phyloP scores from a whole-genome alignment of 2,113 vertebrate genomes.

The Pedionomus torquatus region DNA sequence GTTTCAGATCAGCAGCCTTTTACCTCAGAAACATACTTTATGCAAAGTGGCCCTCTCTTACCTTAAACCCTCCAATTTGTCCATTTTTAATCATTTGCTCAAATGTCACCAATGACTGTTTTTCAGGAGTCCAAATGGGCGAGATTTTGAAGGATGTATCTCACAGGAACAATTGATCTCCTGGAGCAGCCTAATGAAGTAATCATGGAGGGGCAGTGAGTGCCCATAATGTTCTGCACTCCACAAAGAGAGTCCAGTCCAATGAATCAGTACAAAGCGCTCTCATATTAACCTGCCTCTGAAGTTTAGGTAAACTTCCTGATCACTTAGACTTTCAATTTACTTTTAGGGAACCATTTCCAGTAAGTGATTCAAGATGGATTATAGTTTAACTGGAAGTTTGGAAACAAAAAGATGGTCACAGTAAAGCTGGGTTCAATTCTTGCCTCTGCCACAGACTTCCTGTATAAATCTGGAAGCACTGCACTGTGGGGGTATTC shows the following conservation, averaged over 20 bases:
- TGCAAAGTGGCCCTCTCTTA: neutral
- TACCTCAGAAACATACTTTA: neutral
- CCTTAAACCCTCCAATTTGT: neutral
- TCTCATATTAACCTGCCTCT: constrained; percentile 20
- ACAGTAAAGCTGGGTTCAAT: constrained; percentile 64
- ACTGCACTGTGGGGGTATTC: neutral
- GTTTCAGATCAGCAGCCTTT: neutral
- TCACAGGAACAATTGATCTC: neutral
- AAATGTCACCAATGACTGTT: neutral
- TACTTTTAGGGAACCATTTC: constrained; percentile 49
- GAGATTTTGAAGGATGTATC: neutral
- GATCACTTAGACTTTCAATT: constrained; percentile 58
- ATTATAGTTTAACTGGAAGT: constrained; percentile 42
- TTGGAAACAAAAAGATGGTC: constrained; percentile 55
- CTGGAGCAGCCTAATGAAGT: neutral
- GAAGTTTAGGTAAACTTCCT: constrained; percentile 53
- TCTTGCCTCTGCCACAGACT: constrained; percentile 64
- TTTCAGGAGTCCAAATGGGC: neutral
- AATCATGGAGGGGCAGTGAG: accelerated
- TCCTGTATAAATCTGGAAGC: constrained; percentile 46
- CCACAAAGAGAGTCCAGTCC: neutral
- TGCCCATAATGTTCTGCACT: neutral
- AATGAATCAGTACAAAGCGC: neutral
- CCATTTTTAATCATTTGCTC: neutral
- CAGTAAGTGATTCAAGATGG: constrained; percentile 59